Evolutionary conservation across 2,888 invertebrate species (phyloP).

Genomic region (Camptogramma bilineatum): DNA sequence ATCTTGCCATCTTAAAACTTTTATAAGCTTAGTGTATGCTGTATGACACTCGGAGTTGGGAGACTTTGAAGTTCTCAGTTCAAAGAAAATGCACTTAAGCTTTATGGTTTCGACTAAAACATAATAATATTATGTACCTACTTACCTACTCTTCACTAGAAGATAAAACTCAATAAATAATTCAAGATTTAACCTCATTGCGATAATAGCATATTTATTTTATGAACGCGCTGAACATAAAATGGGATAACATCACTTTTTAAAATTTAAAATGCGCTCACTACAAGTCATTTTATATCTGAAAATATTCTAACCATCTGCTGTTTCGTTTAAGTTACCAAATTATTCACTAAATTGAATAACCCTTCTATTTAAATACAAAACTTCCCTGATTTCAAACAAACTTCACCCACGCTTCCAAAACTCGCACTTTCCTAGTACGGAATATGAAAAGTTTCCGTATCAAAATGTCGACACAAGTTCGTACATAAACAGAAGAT

Average conservation of each 20-base stretch:
- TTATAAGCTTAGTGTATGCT: constrained; percentile 4
- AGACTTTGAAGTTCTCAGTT: constrained; percentile 14
- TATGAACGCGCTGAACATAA: too few relatives aligned
- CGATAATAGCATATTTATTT: too few relatives aligned
- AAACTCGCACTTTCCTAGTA: constrained; percentile 27
- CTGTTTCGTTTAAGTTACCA: background rate
- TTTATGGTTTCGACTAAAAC: background rate
- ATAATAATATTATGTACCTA: too few relatives aligned
- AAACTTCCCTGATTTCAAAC: background rate
- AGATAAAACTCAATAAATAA: too few relatives aligned
- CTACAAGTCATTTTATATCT: background rate
- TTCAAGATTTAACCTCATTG: too few relatives aligned
- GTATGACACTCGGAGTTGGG: constrained; percentile 11
- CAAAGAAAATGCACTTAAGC: constrained; percentile 10
- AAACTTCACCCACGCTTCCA: constrained; percentile 21
- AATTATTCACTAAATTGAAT: background rate
- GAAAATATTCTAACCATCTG: background rate
- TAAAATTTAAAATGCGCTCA: too few relatives aligned
- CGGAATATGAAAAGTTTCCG: constrained; percentile 39
- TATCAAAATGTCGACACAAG: constrained; percentile 39
- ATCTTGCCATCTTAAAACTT: constrained; percentile 21
- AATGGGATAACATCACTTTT: too few relatives aligned
- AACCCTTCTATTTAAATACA: background rate
- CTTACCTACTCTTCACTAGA: too few relatives aligned
- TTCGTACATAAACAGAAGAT: constrained; percentile 36